phyloP scores from a whole-genome alignment of 2,888 invertebrate genomes.

The Panzeria rudis region DNA sequence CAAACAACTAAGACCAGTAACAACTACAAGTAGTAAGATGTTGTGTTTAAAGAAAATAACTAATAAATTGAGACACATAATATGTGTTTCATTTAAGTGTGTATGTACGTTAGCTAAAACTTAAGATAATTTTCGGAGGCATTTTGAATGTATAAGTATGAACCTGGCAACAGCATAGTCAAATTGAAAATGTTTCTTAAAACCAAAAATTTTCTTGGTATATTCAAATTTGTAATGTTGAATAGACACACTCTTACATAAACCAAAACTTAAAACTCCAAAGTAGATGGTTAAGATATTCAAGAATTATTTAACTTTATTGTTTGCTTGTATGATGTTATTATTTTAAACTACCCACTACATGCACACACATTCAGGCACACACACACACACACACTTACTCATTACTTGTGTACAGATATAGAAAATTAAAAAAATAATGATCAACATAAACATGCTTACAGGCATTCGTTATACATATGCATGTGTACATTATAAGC shows the following conservation, averaged over 20 bases:
- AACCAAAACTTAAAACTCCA: constrained; percentile 30
- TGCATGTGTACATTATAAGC: neutral
- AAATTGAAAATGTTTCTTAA: constrained; percentile 56
- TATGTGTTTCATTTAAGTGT: constrained; percentile 28
- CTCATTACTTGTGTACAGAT: constrained; percentile 4
- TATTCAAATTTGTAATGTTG: constrained; percentile 25
- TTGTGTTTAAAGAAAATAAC: constrained; percentile 43
- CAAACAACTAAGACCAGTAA: constrained; percentile 73
- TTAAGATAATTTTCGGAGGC: constrained; percentile 15
- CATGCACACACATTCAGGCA: neutral
- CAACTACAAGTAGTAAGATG: constrained; percentile 28
- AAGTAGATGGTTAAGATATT: constrained; percentile 42
- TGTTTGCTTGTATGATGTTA: constrained; percentile 13
- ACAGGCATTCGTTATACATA: neutral
- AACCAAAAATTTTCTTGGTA: constrained; percentile 55
- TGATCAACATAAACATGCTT: constrained; percentile 23
- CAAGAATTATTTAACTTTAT: constrained; percentile 33
- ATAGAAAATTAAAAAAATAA: constrained; percentile 44
- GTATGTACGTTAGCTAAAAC: constrained; percentile 10
- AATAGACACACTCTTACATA: neutral
- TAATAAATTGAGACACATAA: constrained; percentile 68
- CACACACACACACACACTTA: neutral
- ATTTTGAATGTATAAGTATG: neutral
- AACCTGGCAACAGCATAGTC: constrained; percentile 61
- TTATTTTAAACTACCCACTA: constrained; percentile 53